Evolutionary conservation across 1,140 invertebrate genomes (phyloP), one percentile per base, ranked within the genome.

Genomic region (Saxidomus purpurata): DNA sequence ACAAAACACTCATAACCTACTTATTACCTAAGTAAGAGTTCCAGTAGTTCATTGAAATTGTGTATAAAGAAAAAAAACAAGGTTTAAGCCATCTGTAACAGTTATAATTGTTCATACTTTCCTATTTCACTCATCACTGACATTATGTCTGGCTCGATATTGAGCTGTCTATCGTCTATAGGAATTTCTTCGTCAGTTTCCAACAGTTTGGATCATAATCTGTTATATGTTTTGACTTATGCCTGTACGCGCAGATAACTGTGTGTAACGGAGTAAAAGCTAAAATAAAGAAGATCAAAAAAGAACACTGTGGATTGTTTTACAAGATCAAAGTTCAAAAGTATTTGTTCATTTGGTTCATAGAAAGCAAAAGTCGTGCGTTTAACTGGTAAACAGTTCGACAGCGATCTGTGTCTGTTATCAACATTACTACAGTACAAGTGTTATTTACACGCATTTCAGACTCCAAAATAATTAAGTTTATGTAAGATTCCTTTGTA

Each of bases 251-350:
- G 19, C 34, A 15, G 67, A 38, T 28, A 71, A 63, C 28, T 63
- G 25, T 28, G n/a, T 28, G 59, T 11, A 55, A 55, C 59, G 8
- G 67, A 6, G 67, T 71, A 36, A 71, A 71, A 36, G 67, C 34
- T 28, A 40, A 38, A 36, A 40, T 71, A 19, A 8, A 71, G 34
- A 38, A 71, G 67, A 71, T 71, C 67, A 71, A 40, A 63, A 55
- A 28, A 63, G 59, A 63, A 63, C 59, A 63, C 28, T 63, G 3
- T 4, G 8, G 36, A 71, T 71, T 38, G 67, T 3, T 38, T 71
- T 71, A 71, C 67, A 38, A 38, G 67, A 71, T 38, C 31, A 36
- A 36, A 71, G 67, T 71, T 71, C 22, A 40, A 71, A 40, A 38
- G 8, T 40, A 71, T 40, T 17, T 36, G 34, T 38, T 31, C n/a